Evolutionary conservation across 2,113 vertebrate genomes (phyloP).

Genomic region (Harpagus bidentatus): DNA sequence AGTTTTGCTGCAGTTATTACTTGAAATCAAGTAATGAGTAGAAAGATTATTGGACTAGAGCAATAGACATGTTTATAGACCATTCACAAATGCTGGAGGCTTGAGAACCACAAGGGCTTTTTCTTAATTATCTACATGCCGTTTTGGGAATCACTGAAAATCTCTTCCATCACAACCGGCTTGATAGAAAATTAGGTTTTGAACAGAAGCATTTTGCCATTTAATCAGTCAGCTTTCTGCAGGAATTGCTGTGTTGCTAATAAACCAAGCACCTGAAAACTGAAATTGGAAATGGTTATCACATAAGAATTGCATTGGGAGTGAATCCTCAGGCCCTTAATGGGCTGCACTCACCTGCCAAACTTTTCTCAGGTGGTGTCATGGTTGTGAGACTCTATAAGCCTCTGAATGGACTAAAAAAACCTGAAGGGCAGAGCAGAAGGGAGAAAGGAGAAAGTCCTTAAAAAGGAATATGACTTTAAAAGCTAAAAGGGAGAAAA

Average conservation of each 20-base stretch:
- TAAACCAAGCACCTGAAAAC: background rate
- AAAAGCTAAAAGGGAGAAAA: background rate
- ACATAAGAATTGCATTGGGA: rapidly evolving
- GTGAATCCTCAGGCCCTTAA: background rate
- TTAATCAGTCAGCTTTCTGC: background rate
- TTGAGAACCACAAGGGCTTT: background rate
- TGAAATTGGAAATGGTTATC: background rate
- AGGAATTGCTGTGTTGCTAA: background rate
- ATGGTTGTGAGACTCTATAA: background rate
- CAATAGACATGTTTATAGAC: background rate
- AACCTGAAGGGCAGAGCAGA: background rate
- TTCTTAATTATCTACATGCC: background rate
- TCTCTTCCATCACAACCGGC: background rate
- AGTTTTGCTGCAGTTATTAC: background rate
- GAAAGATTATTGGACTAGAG: background rate
- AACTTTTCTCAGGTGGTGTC: background rate
- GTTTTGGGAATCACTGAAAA: background rate
- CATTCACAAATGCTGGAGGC: background rate
- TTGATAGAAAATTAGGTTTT: background rate
- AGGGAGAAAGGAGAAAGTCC: background rate
- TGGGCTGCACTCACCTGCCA: background rate
- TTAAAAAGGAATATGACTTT: background rate
- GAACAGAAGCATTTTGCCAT: background rate
- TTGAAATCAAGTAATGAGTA: background rate
- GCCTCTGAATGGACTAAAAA: background rate